Evolutionary conservation across 2,888 invertebrate species (phyloP), one percentile per base, ranked within the genome.

Genomic region (Chorisops tibialis): DNA sequence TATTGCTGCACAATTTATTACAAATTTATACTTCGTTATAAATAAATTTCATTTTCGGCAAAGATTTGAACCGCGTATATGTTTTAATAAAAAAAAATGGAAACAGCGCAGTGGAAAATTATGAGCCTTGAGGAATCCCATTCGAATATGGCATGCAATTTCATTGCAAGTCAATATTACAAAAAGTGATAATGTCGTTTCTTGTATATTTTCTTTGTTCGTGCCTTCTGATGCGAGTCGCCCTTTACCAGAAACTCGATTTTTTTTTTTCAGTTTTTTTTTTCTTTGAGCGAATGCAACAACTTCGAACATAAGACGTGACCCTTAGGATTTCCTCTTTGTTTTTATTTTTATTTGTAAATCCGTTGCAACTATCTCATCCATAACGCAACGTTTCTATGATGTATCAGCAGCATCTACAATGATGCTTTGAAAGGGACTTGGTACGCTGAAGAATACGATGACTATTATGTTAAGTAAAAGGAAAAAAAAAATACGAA

Each of bases 141-240:
- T 30, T 7, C 7, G 30, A 30, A 30, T 30, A 30, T 30, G n/a
- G n/a, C n/a, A 30, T 30, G 30, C 30, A 30, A 30, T 30, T 30
- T 30, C 5, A 30, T 30, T 7, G n/a, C n/a, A 30, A 30, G 7
- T 30, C 9, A 30, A 9, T n/a, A n/a, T n/a, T 30, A 9, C 5
- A 30, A 30, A 30, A 30, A 30, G 30, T 30, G 30, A 30, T 30
- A 30, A 30, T 30, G 30, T 30, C 30, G 38, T 11, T 59, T 49
- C n/a, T 48, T 47, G 30, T 6, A 6, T 30, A 14, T 2, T 50
- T 37, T 18, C 19, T 51, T 59, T 63, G 59, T 63, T 59, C 38
- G 12, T 48, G 18, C 16, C 22, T 35, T 38, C 39, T 45, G 58
- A 58, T 58, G 56, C 62, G 62, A 63, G 24, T 51, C 59, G 59